These are phyloP conservation scores for Pomatostomus ruficeps DNA, from an alignment of 2,113 vertebrate genomes.

Conservation along the genomic window DNA sequence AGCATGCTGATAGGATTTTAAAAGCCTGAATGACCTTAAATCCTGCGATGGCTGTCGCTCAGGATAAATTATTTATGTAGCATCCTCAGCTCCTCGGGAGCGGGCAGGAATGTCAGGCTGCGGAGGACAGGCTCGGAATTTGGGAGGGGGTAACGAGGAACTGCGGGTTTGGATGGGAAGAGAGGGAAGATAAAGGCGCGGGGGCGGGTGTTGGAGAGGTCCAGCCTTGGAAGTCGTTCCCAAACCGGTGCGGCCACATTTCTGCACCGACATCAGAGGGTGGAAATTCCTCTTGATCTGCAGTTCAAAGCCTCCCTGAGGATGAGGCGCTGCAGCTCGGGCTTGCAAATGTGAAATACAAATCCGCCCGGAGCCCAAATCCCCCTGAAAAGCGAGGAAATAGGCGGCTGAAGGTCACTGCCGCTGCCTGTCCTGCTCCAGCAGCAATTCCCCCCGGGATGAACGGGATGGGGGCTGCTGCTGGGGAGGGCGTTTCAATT, in stretches of 20 bases:
- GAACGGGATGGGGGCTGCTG: background rate
- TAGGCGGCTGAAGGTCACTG: conserved; percentile 25
- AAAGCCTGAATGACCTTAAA: conserved; percentile 53
- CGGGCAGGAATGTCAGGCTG: background rate
- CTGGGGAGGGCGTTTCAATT: background rate
- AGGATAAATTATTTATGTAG: conserved; percentile 50
- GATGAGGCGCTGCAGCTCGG: conserved; percentile 30
- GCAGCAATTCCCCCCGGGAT: background rate
- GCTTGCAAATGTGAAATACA: conserved; percentile 44
- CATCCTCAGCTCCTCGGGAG: background rate
- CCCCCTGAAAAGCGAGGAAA: background rate
- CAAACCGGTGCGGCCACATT: conserved; percentile 53
- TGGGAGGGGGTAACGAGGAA: background rate
- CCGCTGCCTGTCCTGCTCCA: background rate
- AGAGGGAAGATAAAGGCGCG: background rate
- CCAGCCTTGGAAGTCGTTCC: conserved; percentile 49
- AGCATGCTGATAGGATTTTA: conserved; percentile 22
- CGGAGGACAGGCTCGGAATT: background rate
- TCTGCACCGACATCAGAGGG: conserved; percentile 54
- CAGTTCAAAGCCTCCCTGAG: conserved; percentile 64
- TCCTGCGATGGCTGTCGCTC: conserved; percentile 34
- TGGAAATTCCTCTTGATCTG: conserved; percentile 64
- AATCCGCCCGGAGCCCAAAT: conserved; percentile 16
- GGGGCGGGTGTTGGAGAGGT: conserved; percentile 13
- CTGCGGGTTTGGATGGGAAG: background rate